phyloP scores from a whole-genome alignment of 1,140 invertebrate species.

The Drosophila kurseongensis region DNA sequence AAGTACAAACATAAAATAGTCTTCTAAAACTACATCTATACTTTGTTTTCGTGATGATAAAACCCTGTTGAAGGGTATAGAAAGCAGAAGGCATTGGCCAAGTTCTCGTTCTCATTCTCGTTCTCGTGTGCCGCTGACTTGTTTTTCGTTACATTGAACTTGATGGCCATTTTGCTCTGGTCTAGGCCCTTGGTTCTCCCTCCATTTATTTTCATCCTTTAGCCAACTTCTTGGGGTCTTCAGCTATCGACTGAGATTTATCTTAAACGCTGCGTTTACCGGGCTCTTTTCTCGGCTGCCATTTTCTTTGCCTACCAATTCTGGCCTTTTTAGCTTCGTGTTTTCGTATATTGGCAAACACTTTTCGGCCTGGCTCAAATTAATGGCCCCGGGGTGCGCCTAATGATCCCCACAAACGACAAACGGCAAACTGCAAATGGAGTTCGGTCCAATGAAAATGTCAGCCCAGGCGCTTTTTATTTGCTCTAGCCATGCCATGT shows the following conservation, averaged over 20 bases:
- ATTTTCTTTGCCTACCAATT: constrained; percentile 1
- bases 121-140: constrained; percentile 42
- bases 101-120: constrained; percentile 29
- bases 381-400: constrained; percentile 73
- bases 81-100: constrained; percentile 17
- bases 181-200: constrained; percentile 34
- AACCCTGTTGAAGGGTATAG: constrained; percentile 5
- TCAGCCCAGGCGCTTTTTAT: constrained; percentile 65
- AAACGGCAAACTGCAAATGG: constrained; percentile 28
- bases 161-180: constrained; percentile 67
- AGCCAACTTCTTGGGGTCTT: constrained; percentile 1
- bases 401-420: constrained; percentile 55
- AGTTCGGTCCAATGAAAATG: constrained; percentile 72
- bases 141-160: constrained; percentile 77
- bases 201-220: constrained; percentile 4
- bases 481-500: constrained; percentile 68
- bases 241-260: constrained; percentile 75
- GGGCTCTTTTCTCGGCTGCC: constrained; percentile 31
- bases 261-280: constrained; percentile 80
- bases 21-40: background rate
- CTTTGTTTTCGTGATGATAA: background rate
- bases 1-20: background rate
- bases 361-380: constrained; percentile 70
- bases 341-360: constrained; percentile 68
- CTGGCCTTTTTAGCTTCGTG: constrained; percentile 22